Conservation (phyloP, 2,888 invertebrate genomes). For the Nemotelus nigrinus region DNA sequence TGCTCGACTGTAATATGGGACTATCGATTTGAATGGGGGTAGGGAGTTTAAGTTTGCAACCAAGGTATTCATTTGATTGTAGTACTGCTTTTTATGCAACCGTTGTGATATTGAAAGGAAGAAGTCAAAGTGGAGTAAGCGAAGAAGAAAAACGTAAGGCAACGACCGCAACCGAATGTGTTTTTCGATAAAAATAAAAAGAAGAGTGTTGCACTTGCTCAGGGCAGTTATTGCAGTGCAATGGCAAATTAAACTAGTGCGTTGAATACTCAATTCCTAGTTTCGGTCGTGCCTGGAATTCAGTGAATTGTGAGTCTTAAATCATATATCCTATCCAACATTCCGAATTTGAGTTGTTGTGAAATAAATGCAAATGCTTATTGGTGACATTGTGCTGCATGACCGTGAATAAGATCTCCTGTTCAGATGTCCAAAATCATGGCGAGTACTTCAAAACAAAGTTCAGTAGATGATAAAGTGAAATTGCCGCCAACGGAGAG, state of each 20-base stretch:
- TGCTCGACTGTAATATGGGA: conserved; percentile 29
- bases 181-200: background rate
- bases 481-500: conserved; percentile 65
- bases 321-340: too few relatives aligned
- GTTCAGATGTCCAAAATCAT: background rate
- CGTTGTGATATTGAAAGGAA: background rate
- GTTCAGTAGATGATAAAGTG: conserved; percentile 64
- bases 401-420: background rate
- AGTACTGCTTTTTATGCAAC: background rate
- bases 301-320: too few relatives aligned
- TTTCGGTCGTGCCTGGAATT: too few relatives aligned
- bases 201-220: background rate
- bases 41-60: conserved; percentile 45
- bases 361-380: too few relatives aligned
- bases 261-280: background rate
- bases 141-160: background rate
- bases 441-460: conserved; percentile 62
- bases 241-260: conserved; percentile 27
- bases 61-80: background rate
- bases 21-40: conserved; percentile 50
- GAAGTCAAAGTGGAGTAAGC: background rate
- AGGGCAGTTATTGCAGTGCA: conserved; percentile 20
- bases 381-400: too few relatives aligned
- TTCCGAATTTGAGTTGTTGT: too few relatives aligned
- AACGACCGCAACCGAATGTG: conserved; percentile 18